phyloP scores from a whole-genome alignment of 2,888 invertebrate genomes.

The Sepioteuthis lessoniana region DNA sequence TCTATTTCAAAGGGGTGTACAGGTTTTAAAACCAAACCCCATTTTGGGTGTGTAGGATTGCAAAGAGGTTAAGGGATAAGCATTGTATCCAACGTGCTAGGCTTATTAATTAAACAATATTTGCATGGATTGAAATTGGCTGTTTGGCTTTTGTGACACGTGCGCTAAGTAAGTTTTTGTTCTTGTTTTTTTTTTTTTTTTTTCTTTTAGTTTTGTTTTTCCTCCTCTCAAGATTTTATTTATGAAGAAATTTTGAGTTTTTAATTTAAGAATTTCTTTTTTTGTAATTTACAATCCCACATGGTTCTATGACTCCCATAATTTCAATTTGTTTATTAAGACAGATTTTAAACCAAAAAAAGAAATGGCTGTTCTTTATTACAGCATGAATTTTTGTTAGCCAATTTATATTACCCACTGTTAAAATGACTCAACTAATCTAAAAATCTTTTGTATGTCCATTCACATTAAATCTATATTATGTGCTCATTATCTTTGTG shows the following conservation, averaged over 20 bases:
- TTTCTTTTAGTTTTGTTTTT: background rate
- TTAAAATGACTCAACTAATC: too few species aligned
- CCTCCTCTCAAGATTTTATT: too few species aligned
- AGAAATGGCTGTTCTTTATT: too few species aligned
- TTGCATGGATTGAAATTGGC: background rate
- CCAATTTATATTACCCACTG: too few species aligned
- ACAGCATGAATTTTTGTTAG: too few species aligned
- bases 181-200: background rate
- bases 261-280: background rate
- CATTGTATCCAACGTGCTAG: background rate
- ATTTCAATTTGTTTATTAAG: too few species aligned
- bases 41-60: background rate
- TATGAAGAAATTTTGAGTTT: background rate
- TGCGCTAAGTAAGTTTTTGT: background rate
- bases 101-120: background rate
- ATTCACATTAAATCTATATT: too few species aligned
- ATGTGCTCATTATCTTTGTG: too few species aligned
- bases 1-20: background rate
- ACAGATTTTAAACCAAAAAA: too few species aligned
- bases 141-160: background rate
- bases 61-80: background rate
- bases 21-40: background rate
- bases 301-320: too few species aligned
- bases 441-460: too few species aligned
- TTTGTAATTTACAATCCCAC: too few species aligned